These are phyloP conservation scores for Reticulitermes speratus DNA, from an alignment of 1,140 invertebrate genomes.

Conservation along the genomic window DNA sequence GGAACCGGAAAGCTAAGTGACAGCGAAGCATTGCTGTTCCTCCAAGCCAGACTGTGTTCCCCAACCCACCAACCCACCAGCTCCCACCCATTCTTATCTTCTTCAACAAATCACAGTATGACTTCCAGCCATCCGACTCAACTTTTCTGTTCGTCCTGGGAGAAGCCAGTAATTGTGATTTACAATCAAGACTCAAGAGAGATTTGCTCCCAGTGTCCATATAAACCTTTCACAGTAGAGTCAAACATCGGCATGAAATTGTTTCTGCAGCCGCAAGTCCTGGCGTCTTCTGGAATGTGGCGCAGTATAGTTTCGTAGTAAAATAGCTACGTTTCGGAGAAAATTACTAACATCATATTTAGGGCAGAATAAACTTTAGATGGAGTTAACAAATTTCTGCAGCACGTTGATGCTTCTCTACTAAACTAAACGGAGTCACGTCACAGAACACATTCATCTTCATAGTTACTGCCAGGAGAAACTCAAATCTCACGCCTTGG, in stretches of 20 bases:
- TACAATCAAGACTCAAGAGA: neutral
- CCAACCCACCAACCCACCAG: neutral
- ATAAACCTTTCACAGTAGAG: neutral
- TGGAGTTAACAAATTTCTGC: no score
- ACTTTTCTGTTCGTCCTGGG: neutral
- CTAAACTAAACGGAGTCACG: no score
- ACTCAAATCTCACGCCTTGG: no score
- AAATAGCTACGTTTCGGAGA: no score
- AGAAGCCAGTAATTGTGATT: neutral
- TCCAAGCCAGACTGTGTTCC: neutral
- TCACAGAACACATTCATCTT: no score
- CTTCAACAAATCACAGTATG: neutral
- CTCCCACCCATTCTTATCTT: neutral
- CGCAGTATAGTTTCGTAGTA: no score
- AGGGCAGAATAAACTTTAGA: no score
- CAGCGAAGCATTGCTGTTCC: neutral
- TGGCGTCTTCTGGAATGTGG: no score
- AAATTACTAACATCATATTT: no score
- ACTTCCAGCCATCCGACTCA: neutral
- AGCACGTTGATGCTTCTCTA: no score
- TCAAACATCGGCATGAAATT: neutral
- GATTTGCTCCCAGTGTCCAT: neutral
- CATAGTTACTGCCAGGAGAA: no score
- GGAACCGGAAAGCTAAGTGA: neutral
- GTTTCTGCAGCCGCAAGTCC: neutral